Evolutionary conservation across 2,113 vertebrate species (phyloP).

Genomic region (Astatoreochromis straeleni): DNA sequence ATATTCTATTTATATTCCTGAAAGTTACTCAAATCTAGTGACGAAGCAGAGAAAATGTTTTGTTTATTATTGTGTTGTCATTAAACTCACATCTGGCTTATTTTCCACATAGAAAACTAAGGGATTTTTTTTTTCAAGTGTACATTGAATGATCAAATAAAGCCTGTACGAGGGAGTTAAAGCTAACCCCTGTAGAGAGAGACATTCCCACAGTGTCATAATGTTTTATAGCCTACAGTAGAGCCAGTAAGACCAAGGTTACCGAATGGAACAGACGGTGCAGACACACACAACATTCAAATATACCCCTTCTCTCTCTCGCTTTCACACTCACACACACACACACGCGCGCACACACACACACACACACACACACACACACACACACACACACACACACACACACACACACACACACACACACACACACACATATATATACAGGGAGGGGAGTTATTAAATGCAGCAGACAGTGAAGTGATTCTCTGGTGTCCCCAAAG

Average conservation of each 20-base stretch:
- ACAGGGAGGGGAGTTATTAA: conserved; percentile 14
- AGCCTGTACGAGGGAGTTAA: background rate
- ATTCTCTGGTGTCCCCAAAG: conserved; percentile 23
- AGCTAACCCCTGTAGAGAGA: background rate
- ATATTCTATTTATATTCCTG: background rate
- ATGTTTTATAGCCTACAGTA: conserved; percentile 31
- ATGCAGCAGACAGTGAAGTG: conserved; percentile 45
- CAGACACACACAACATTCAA: background rate
- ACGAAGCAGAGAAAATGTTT: background rate
- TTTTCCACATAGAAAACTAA: background rate
- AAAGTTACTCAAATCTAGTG: background rate
- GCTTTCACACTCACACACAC: background rate
- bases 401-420: accelerated
- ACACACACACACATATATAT: accelerated
- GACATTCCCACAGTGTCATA: conserved; percentile 6
- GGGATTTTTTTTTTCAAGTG: background rate
- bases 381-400: background rate
- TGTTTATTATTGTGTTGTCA: background rate
- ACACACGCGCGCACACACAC: background rate
- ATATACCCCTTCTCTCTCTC: background rate
- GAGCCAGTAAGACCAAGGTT: conserved; percentile 11
- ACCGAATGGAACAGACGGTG: background rate
- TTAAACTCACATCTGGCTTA: background rate
- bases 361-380: accelerated
- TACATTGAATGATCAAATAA: background rate